Percentiles rank a stretch among this genome's conserved stretches.
phyloP scores from a whole-genome alignment of 2,113 vertebrate genomes.

The Forbesichthys papilliferus region DNA sequence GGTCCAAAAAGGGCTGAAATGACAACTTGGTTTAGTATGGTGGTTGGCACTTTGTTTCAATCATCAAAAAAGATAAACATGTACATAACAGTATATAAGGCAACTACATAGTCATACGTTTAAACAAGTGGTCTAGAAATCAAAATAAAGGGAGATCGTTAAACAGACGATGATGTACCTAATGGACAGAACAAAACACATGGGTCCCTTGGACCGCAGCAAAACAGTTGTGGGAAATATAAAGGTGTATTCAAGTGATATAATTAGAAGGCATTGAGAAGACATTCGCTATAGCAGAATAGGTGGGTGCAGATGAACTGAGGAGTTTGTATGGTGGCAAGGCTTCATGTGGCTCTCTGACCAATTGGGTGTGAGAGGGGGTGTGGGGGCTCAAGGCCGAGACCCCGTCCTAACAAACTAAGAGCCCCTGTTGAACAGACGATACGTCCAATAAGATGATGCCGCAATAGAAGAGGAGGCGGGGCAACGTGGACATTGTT shows the following conservation, averaged over 20 bases:
- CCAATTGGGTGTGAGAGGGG: not conserved
- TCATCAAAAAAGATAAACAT: conserved; percentile 36
- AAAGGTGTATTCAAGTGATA: too few relatives aligned
- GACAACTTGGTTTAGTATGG: conserved; percentile 23
- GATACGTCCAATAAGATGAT: conserved; percentile 17
- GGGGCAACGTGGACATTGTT: not conserved
- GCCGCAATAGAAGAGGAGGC: conserved; percentile 13
- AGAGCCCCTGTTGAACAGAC: conserved; percentile 8
- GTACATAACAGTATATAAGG: conserved; percentile 32
- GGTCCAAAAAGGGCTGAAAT: conserved; percentile 28
- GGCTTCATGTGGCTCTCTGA: too few relatives aligned
- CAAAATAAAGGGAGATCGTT: conserved; percentile 9
- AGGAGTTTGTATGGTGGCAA: conserved; percentile 21
- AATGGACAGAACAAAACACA: conserved; percentile 10
- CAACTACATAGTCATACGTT: conserved; percentile 22
- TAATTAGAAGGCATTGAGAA: not conserved
- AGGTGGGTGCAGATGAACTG: conserved; percentile 41
- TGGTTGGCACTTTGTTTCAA: conserved; percentile 62
- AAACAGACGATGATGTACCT: not conserved
- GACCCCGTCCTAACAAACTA: conserved; percentile 22
- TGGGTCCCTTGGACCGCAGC: too few relatives aligned
- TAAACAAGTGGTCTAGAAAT: conserved; percentile 19
- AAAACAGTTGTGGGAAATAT: too few relatives aligned
- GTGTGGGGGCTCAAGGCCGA: conserved; percentile 25
- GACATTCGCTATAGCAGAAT: conserved; percentile 11